phyloP scores from a whole-genome alignment of 2,888 invertebrate genomes.

The Pollenia angustigena region DNA sequence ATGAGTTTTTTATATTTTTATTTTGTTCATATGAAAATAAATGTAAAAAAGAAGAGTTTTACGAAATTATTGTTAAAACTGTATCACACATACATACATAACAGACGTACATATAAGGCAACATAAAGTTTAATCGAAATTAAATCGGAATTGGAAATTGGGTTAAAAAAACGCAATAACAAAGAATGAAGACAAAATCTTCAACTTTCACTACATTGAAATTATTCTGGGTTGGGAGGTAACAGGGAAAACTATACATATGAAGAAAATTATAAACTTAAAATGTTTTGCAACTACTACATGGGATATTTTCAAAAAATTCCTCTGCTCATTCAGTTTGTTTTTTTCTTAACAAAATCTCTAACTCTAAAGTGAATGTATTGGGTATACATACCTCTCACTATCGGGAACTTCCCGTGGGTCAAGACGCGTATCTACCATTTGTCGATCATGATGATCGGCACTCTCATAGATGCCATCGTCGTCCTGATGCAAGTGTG shows the following conservation, averaged over 20 bases:
- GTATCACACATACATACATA: conserved; percentile 59
- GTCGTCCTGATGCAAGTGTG: conserved; percentile 88
- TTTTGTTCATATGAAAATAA: conserved; percentile 65
- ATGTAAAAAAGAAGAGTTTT: conserved; percentile 57
- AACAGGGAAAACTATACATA: not conserved
- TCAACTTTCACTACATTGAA: not conserved
- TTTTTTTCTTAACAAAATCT: conserved; percentile 15
- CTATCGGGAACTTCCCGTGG: conserved; percentile 93
- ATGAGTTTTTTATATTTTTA: conserved; percentile 44
- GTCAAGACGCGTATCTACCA: conserved; percentile 87
- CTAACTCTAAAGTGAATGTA: conserved; percentile 27
- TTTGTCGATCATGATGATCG: conserved; percentile 88
- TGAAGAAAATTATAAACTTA: conserved; percentile 36
- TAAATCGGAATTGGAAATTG: conserved; percentile 4
- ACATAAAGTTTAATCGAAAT: conserved; percentile 52
- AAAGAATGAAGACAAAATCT: conserved; percentile 1
- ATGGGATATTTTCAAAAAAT: not conserved
- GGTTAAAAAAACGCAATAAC: not conserved
- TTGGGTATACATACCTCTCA: conserved; percentile 89
- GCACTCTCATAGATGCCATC: conserved; percentile 95
- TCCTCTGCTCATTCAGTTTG: conserved; percentile 3
- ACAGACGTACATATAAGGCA: conserved; percentile 48
- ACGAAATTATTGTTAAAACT: conserved; percentile 54
- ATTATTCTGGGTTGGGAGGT: not conserved
- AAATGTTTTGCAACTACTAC: conserved; percentile 22